Conservation (phyloP, 1,140 invertebrate genomes). For the Ridgeia piscesae region DNA sequence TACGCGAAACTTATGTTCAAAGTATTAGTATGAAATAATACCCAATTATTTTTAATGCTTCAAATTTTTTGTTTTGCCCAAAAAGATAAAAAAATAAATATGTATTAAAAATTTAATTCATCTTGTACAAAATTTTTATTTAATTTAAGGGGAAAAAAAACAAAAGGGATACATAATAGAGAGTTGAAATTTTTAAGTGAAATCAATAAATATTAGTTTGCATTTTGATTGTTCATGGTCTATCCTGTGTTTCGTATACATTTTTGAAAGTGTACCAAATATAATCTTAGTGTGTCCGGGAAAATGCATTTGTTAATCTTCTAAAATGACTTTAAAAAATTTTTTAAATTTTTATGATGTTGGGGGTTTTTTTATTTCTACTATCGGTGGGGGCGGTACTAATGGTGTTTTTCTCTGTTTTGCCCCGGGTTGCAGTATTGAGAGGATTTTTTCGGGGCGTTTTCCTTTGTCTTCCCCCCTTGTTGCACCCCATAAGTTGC, state of each 20-base stretch:
- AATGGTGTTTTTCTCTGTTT: background rate
- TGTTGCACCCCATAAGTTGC: background rate
- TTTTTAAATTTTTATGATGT: background rate
- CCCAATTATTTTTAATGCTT: background rate
- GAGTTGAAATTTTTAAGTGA: too few relatives aligned
- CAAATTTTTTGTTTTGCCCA: too few relatives aligned
- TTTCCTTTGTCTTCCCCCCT: background rate
- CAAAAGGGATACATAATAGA: too few relatives aligned
- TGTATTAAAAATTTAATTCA: too few relatives aligned
- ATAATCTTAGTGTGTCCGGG: too few relatives aligned
- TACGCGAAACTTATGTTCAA: background rate
- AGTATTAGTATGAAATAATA: background rate
- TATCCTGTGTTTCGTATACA: too few relatives aligned
- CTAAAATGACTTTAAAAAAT: background rate
- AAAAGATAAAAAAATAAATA: too few relatives aligned
- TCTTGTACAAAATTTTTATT: too few relatives aligned
- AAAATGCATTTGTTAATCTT: background rate
- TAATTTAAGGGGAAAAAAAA: too few relatives aligned
- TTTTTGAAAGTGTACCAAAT: too few relatives aligned
- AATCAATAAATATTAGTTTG: too few relatives aligned
- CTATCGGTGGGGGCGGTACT: background rate
- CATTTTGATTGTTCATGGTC: too few relatives aligned
- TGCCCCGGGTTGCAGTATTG: background rate
- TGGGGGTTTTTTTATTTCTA: background rate
- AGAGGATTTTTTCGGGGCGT: background rate